Base-by-base conservation (phyloP, 2,888 invertebrate genomes). In the Diadegma fenestrale region DNA sequence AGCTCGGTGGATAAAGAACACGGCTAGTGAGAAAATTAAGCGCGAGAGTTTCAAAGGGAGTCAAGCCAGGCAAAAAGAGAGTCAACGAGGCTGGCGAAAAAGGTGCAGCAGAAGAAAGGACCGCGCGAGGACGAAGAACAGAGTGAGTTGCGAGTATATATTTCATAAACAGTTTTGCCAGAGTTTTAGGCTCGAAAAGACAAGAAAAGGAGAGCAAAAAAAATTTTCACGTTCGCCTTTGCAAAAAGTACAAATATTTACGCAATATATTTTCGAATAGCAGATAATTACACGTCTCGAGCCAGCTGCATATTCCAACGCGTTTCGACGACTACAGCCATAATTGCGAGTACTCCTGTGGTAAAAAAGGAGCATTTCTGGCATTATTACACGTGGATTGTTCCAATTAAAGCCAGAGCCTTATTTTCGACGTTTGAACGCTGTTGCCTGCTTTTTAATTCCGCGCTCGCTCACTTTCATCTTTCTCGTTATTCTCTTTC, bases 1-100 rank as follows among this genome's bases (percentile, higher is more conserved):
- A 64, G n/a, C 41, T 58, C 7, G 68, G 33, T 17, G 54, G 41
- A 43, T 58, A 43, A 43, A 37, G 45, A 61, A 54, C 22, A 72
- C 63, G 64, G 17, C 19, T 54, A 30, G 58, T 58, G 58, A 69
- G 78, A 78, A 69, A 69, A 78, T 68, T 64, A 66, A 77, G 41
- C 54, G 22, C 19, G 22, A 51, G 33, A 79, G 78, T 79, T 79
- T 69, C 73, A 64, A 83, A 83, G 73, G 43, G 43, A 79, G 58
- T 68, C 19, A 79, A n/a, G 45, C 41, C 54, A 51, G 68, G 26
- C 19, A n/a, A 33, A 51, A 7, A 45, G 66, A 61, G 26, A 61
- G 68, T 43, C 41, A 12, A 61, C 6, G 78, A 26, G 30, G n/a
- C 4, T 37, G 10, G 37, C 10, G 41, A 75, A 68, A 79, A 37